These are phyloP conservation scores for Seriola aureovittata DNA, from an alignment of 2,113 vertebrate species.

Conservation along the genomic window DNA sequence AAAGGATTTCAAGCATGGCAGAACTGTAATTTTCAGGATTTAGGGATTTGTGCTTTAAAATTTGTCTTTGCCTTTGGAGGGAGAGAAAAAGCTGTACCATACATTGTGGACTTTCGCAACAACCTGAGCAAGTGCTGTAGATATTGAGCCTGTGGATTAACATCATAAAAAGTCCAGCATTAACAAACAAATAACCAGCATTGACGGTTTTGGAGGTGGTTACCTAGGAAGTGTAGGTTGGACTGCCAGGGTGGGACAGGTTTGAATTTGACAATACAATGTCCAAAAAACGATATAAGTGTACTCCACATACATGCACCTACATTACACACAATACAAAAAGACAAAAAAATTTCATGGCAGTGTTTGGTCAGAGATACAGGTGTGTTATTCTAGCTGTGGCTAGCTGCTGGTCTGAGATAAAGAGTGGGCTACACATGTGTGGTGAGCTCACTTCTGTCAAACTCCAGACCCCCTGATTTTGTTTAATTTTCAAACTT, in stretches of 20 bases:
- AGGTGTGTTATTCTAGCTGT: no score
- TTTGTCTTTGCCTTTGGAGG: neutral
- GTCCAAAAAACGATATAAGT: no score
- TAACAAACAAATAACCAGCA: no score
- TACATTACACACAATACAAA: no score
- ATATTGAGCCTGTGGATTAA: neutral
- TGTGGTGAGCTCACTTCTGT: no score
- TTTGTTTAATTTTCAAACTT: no score
- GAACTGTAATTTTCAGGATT: constrained; percentile 11
- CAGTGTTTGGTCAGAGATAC: no score
- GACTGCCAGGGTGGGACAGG: neutral
- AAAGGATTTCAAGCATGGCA: neutral
- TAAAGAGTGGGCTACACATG: no score
- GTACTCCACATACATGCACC: neutral
- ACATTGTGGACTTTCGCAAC: neutral
- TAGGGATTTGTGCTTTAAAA: neutral
- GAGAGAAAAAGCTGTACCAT: neutral
- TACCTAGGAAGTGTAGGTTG: neutral
- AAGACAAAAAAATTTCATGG: no score
- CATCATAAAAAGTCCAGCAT: neutral
- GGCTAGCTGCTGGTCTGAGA: no score
- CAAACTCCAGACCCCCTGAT: no score
- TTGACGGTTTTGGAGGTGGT: neutral
- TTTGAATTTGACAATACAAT: neutral
- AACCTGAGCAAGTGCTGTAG: neutral